phyloP scores from a whole-genome alignment of 2,888 invertebrate genomes.

The Melitaea athalia region DNA sequence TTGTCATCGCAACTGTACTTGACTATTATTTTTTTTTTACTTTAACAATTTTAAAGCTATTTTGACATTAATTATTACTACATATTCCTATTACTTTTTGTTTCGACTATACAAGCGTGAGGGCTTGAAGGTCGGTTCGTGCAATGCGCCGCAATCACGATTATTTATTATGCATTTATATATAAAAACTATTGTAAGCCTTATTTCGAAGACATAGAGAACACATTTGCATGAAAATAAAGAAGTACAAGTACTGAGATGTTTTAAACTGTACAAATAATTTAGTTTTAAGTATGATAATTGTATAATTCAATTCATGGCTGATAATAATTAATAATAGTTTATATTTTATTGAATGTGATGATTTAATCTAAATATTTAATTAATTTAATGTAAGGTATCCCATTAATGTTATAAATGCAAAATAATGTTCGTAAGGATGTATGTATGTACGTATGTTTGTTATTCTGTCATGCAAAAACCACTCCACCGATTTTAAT shows the following conservation, averaged over 20 bases:
- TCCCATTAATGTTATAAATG: too few relatives aligned
- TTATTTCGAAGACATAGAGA: background rate
- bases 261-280: constrained; percentile 35
- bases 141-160: constrained; percentile 60
- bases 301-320: constrained; percentile 53
- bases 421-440: too few relatives aligned
- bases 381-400: too few relatives aligned
- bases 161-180: constrained; percentile 31
- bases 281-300: constrained; percentile 39
- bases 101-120: constrained; percentile 63
- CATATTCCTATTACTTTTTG: constrained; percentile 40
- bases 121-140: constrained; percentile 67
- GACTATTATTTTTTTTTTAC: background rate
- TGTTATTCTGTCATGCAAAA: too few relatives aligned
- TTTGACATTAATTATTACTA: background rate
- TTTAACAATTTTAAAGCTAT: background rate
- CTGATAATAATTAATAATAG: constrained; percentile 29
- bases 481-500: too few relatives aligned
- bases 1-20: background rate
- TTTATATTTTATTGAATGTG: constrained; percentile 1
- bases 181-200: constrained; percentile 13
- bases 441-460: too few relatives aligned
- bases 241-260: constrained; percentile 31
- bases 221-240: constrained; percentile 2
- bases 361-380: background rate